Percentiles rank a stretch among this genome's conserved stretches.
Conservation (phyloP, 1,140 invertebrate genomes). For the Diachasma alloeum region DNA sequence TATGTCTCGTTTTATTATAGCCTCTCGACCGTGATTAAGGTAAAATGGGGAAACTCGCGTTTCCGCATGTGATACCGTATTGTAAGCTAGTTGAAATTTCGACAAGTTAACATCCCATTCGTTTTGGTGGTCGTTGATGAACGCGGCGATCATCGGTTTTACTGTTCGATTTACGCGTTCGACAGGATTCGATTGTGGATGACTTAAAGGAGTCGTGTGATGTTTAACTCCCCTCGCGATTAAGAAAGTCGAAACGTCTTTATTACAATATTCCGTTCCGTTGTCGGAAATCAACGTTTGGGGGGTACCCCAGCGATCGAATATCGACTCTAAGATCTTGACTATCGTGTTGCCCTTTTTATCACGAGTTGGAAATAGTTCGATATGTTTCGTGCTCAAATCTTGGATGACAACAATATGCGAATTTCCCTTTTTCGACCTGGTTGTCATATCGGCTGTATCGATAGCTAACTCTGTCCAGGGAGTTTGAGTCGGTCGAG, state of each 20-base stretch:
- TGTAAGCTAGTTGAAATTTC: no score
- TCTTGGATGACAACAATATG: conserved; percentile 17
- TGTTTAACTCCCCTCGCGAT: neutral
- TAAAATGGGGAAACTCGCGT: conserved; percentile 26
- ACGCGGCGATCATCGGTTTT: no score
- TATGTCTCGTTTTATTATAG: neutral
- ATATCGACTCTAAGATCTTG: conserved; percentile 10
- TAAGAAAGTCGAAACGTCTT: conserved; percentile 22
- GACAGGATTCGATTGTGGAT: no score
- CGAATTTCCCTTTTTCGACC: no score
- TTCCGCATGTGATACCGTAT: no score
- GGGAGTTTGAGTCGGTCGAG: no score
- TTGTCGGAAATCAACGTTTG: conserved; percentile 20
- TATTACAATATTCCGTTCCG: conserved; percentile 26
- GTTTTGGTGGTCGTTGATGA: no score
- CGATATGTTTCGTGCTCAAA: conserved; percentile 22
- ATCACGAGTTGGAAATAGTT: conserved; percentile 11
- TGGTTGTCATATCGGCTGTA: no score
- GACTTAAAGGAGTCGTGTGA: no score
- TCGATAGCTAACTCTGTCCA: no score
- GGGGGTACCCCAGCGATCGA: conserved; percentile 20
- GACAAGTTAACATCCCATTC: no score
- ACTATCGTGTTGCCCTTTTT: conserved; percentile 5
- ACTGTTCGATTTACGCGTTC: no score
- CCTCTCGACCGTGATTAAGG: conserved; percentile 20